These are phyloP conservation scores for Nannobrachium achirus DNA, from an alignment of 2,113 vertebrate genomes.

Conservation along the genomic window DNA sequence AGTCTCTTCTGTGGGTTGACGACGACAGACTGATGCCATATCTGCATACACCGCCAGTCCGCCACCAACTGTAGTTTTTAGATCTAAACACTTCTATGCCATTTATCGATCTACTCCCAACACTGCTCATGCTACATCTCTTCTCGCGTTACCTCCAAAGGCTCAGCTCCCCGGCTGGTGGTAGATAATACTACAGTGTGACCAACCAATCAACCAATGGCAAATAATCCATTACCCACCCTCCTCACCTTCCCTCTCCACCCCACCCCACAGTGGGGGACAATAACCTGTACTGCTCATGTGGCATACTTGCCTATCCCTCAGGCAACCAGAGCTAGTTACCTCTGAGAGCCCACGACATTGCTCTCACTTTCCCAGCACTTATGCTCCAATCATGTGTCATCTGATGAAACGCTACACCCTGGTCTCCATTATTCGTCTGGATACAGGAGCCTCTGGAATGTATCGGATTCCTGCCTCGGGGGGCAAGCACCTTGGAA, in stretches of 20 bases:
- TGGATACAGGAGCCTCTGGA: constrained; percentile 74
- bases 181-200: neutral
- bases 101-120: too few relatives aligned
- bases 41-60: too few relatives aligned
- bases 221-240: too few relatives aligned
- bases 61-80: too few relatives aligned
- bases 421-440: constrained; percentile 72
- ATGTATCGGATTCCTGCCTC: constrained; percentile 76
- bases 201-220: too few relatives aligned
- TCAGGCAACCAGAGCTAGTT: constrained; percentile 57
- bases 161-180: too few relatives aligned
- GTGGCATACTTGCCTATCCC: constrained; percentile 50
- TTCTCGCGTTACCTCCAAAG: too few relatives aligned
- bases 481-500: constrained; percentile 67
- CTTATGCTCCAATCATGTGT: constrained; percentile 66
- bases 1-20: too few relatives aligned
- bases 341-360: constrained; percentile 62
- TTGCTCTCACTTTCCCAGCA: constrained; percentile 72
- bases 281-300: constrained; percentile 56
- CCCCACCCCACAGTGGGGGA: neutral
- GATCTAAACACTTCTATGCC: too few relatives aligned
- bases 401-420: constrained; percentile 74
- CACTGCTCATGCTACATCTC: too few relatives aligned
- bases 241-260: too few relatives aligned
- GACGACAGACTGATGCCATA: too few relatives aligned